phyloP scores from a whole-genome alignment of 2,797 vertebrate genomes.

The Halcyon leucocephala region DNA sequence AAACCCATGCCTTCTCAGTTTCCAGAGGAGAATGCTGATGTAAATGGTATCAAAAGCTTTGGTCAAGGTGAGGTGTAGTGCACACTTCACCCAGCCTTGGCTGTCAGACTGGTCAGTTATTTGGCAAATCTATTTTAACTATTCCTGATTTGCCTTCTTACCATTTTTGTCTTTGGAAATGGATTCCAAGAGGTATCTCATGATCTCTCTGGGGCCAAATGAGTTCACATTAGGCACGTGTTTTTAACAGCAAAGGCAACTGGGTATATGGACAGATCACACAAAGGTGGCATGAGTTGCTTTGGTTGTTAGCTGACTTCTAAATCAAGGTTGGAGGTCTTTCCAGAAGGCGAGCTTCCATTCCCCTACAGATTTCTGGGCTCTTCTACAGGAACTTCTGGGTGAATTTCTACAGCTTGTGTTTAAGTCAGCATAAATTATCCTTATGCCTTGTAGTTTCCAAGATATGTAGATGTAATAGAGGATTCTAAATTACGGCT shows the following conservation, averaged over 20 bases:
- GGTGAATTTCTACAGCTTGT: conserved; percentile 65
- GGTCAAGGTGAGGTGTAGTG: not conserved
- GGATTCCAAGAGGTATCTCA: not conserved
- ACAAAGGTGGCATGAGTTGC: not conserved
- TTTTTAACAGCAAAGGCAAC: not conserved
- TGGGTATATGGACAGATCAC: not conserved
- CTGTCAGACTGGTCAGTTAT: not conserved
- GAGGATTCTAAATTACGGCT: conserved; percentile 65
- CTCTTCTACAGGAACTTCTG: conserved; percentile 46
- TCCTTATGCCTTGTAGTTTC: conserved; percentile 64
- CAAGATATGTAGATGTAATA: conserved; percentile 51
- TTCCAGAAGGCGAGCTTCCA: conserved; percentile 8
- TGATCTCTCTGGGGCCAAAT: not conserved
- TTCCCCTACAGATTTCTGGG: conserved; percentile 41
- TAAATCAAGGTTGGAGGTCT: not conserved
- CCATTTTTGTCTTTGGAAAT: not conserved
- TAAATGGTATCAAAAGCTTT: not conserved
- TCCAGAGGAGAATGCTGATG: not conserved
- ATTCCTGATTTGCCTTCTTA: not conserved
- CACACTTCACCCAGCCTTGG: not conserved
- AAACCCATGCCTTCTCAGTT: not conserved
- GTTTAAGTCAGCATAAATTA: conserved; percentile 71
- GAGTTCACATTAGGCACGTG: not conserved
- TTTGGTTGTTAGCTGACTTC: not conserved
- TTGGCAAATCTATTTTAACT: not conserved